phyloP scores from a whole-genome alignment of 1,140 invertebrate species.

The Drosophila aff. region DNA sequence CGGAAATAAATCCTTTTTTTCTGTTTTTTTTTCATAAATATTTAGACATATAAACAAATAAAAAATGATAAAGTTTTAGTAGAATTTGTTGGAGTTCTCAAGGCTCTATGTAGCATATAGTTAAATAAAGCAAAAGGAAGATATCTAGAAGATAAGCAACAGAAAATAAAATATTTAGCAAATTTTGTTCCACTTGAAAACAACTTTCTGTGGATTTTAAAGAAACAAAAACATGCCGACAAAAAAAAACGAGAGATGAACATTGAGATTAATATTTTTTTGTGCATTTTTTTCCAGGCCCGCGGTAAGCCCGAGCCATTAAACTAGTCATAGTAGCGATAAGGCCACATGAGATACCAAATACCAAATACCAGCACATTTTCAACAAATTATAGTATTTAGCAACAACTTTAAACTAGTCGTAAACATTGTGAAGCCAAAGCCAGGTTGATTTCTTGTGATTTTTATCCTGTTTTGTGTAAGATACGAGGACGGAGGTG shows the following conservation, averaged over 20 bases:
- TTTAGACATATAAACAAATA: constrained; percentile 6
- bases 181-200: constrained; percentile 27
- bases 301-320: constrained; percentile 69
- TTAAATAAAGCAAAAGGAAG: constrained; percentile 23
- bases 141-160: constrained; percentile 7
- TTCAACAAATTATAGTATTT: constrained; percentile 25
- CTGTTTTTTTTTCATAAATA: constrained; percentile 6
- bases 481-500: constrained; percentile 24
- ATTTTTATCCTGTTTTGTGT: constrained; percentile 34
- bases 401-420: constrained; percentile 38
- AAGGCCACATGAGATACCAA: constrained; percentile 17
- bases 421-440: constrained; percentile 44
- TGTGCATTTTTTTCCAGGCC: constrained; percentile 51
- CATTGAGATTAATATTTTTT: constrained; percentile 12
- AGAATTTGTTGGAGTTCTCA: constrained; percentile 70
- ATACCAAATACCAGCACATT: constrained; percentile 12
- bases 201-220: constrained; percentile 21
- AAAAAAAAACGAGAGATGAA: too few species aligned
- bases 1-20: not conserved
- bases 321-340: constrained; percentile 55
- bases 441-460: constrained; percentile 29
- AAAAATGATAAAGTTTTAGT: constrained; percentile 51
- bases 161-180: constrained; percentile 36
- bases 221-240: not conserved
- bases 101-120: constrained; percentile 19